Evolutionary conservation across 2,888 invertebrate species (phyloP).

Genomic region (Phengaris alcon): DNA sequence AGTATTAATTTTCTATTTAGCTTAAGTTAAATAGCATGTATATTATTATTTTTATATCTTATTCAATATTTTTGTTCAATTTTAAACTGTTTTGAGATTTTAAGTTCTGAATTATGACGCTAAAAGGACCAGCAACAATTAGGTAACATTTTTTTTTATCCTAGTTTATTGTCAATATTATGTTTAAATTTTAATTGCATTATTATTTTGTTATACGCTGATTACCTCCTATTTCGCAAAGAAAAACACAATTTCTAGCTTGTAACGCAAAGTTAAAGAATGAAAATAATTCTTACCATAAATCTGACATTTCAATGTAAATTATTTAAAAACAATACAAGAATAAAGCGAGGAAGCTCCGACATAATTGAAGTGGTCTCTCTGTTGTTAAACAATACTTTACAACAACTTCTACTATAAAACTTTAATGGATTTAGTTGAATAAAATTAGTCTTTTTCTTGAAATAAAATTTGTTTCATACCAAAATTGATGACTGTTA

Average conservation of each 20-base stretch:
- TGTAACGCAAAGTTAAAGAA: neutral
- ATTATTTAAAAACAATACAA: conserved; percentile 21
- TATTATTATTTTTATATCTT: too few relatives aligned
- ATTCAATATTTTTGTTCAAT: too few relatives aligned
- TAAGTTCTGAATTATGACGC: too few relatives aligned
- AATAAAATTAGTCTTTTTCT: conserved; percentile 12
- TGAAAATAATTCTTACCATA: neutral
- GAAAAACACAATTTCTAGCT: neutral
- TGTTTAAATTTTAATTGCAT: neutral
- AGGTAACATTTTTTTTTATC: too few relatives aligned
- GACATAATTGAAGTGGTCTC: conserved; percentile 19
- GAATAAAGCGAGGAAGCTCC: conserved; percentile 9
- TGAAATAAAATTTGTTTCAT: neutral
- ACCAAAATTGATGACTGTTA: neutral
- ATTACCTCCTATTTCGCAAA: neutral
- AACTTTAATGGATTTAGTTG: conserved; percentile 23
- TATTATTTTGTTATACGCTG: neutral
- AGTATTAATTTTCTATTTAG: too few relatives aligned
- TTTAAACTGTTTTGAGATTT: too few relatives aligned
- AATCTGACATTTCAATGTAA: conserved; percentile 13
- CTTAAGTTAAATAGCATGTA: too few relatives aligned
- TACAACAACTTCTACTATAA: conserved; percentile 2
- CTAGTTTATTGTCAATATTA: too few relatives aligned
- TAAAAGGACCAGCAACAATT: too few relatives aligned
- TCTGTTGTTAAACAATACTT: neutral